These are phyloP conservation scores for Pseudomyrmex gracilis DNA, from an alignment of 1,140 invertebrate species.

Conservation along the genomic window DNA sequence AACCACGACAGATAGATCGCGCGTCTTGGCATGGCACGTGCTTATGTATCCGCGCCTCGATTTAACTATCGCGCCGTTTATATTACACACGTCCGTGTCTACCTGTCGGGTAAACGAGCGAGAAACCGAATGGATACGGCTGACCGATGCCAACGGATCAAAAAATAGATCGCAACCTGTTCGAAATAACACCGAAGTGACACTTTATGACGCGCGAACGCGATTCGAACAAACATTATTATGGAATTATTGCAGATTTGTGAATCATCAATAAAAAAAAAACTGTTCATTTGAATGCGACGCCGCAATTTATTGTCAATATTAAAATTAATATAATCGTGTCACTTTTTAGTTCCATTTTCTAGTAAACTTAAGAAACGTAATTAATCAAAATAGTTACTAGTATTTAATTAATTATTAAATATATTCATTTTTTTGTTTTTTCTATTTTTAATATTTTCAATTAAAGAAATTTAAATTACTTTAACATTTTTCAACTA, in stretches of 20 bases:
- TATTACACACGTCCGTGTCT: slow-evolving; percentile 64
- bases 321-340: neutral
- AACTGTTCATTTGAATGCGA: too few relatives aligned
- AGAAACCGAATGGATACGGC: slow-evolving; percentile 65
- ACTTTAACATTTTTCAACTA: neutral
- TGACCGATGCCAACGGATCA: slow-evolving; percentile 71
- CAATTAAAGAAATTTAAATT: too few relatives aligned
- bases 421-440: too few relatives aligned
- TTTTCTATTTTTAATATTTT: too few relatives aligned
- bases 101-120: slow-evolving; percentile 63
- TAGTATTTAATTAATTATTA: neutral
- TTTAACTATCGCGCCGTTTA: slow-evolving; percentile 69
- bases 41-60: slow-evolving; percentile 60
- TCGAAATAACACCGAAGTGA: slow-evolving; percentile 68
- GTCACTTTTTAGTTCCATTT: neutral
- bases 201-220: slow-evolving; percentile 63
- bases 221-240: slow-evolving; percentile 15
- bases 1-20: slow-evolving; percentile 47
- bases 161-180: slow-evolving; percentile 77
- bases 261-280: neutral
- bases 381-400: neutral
- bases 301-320: too few relatives aligned
- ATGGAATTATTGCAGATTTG: neutral
- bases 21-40: slow-evolving; percentile 59
- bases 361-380: neutral